Conservation (phyloP, 2,797 vertebrate genomes). For the Dryobates pubescens region DNA sequence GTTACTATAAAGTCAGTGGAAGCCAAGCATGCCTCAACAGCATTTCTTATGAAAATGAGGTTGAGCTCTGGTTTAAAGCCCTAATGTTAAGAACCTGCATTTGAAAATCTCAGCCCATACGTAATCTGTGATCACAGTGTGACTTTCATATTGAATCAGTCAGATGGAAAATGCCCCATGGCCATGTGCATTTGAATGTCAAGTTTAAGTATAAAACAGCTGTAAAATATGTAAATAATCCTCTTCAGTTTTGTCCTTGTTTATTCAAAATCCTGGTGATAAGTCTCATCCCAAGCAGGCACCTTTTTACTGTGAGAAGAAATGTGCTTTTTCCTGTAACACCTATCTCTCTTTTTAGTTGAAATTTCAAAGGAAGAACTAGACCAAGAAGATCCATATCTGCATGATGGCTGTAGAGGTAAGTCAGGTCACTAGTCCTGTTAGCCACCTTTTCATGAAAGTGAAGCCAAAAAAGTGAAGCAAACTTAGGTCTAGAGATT, state of each 20-base stretch:
- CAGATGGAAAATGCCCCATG: neutral
- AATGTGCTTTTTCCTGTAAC: neutral
- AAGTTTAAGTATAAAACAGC: constrained; percentile 28
- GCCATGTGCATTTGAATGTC: neutral
- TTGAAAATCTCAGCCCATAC: neutral
- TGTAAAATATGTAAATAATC: constrained; percentile 20
- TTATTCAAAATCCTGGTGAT: neutral
- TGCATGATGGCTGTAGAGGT: constrained; percentile 89
- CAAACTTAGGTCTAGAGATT: constrained; percentile 5
- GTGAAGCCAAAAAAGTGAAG: neutral
- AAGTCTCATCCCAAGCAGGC: neutral
- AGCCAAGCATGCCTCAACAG: constrained; percentile 32
- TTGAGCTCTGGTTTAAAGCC: constrained; percentile 12
- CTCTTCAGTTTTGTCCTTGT: constrained; percentile 25
- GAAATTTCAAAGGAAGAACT: constrained; percentile 65
- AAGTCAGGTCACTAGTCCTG: constrained; percentile 49
- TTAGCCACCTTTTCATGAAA: neutral
- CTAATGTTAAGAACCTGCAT: neutral
- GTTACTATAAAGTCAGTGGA: neutral
- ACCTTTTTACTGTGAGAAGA: neutral
- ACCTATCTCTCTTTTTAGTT: constrained; percentile 42
- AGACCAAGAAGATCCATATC: constrained; percentile 77
- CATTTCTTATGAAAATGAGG: constrained; percentile 16
- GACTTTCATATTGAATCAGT: constrained; percentile 8
- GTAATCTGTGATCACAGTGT: neutral